These are phyloP conservation scores for Pachyramphus minor DNA, from an alignment of 2,113 vertebrate species.

Conservation along the genomic window DNA sequence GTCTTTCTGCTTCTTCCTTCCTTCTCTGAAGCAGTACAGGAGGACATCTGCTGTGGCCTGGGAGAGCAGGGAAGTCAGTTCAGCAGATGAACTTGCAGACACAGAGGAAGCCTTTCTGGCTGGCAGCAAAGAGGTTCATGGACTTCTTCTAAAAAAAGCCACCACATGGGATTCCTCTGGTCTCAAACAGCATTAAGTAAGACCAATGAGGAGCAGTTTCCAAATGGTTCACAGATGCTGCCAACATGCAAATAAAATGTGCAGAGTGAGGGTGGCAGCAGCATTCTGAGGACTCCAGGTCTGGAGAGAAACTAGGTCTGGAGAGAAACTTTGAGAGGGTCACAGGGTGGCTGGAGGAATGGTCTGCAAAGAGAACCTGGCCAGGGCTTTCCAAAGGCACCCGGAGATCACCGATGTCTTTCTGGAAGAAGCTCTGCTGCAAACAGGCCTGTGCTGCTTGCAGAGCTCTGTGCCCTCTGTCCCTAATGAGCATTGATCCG, in stretches of 20 bases:
- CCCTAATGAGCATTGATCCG: neutral
- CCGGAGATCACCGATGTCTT: neutral
- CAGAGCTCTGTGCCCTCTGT: neutral
- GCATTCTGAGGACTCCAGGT: neutral
- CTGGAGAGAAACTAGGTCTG: neutral
- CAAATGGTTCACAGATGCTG: neutral
- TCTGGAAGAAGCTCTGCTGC: neutral
- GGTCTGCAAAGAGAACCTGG: neutral
- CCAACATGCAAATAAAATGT: accelerated
- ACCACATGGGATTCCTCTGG: neutral
- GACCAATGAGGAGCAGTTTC: neutral
- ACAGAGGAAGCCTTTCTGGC: neutral
- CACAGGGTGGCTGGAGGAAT: neutral
- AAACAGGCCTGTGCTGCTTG: neutral
- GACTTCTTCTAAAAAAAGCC: neutral
- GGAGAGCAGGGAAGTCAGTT: neutral
- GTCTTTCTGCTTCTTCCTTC: neutral
- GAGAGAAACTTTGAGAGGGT: neutral
- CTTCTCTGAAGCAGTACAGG: neutral
- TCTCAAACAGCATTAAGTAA: neutral
- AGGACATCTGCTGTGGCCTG: neutral
- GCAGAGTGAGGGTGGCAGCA: neutral
- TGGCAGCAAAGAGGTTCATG: accelerated
- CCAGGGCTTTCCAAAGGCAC: neutral
- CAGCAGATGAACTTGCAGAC: neutral